These are phyloP conservation scores for Amiota communis DNA, from an alignment of 2,888 invertebrate genomes.

Conservation along the genomic window DNA sequence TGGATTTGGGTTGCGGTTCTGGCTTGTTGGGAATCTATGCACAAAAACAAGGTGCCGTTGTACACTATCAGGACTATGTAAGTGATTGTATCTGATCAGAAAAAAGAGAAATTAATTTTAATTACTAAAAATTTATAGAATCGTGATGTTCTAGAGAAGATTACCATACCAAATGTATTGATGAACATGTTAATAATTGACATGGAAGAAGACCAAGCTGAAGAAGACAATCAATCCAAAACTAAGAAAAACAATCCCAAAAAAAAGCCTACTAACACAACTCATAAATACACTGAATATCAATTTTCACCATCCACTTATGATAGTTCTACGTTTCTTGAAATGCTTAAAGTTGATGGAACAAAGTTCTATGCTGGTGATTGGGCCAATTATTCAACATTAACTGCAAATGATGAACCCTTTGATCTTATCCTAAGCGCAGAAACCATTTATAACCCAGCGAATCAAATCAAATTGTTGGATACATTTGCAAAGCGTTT, in stretches of 20 bases:
- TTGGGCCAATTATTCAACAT: slow-evolving; percentile 79
- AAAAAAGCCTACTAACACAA: not conserved
- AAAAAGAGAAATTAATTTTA: slow-evolving; percentile 19
- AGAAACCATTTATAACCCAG: slow-evolving; percentile 92
- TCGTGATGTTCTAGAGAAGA: slow-evolving; percentile 83
- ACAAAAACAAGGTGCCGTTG: slow-evolving; percentile 79
- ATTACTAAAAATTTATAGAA: slow-evolving; percentile 78
- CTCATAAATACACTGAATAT: not conserved
- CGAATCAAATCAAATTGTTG: slow-evolving; percentile 85
- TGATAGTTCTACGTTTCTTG: not conserved
- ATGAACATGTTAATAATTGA: slow-evolving; percentile 75
- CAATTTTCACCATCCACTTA: not conserved
- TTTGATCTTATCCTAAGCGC: slow-evolving; percentile 92
- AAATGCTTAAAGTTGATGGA: slow-evolving; percentile 1
- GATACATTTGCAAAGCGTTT: slow-evolving; percentile 78
- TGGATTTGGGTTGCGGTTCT: slow-evolving; percentile 95
- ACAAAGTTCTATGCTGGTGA: slow-evolving; percentile 81
- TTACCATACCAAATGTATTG: slow-evolving; percentile 88
- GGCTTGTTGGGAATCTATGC: slow-evolving; percentile 90
- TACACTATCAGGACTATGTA: slow-evolving; percentile 96
- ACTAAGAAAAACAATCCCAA: slow-evolving; percentile 24
- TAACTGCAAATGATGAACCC: slow-evolving; percentile 73
- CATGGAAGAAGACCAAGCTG: not conserved
- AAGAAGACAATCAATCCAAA: slow-evolving; percentile 35
- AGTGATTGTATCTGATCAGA: slow-evolving; percentile 67